phyloP scores from a whole-genome alignment of 2,888 invertebrate species.

The Parelbella ahira region DNA sequence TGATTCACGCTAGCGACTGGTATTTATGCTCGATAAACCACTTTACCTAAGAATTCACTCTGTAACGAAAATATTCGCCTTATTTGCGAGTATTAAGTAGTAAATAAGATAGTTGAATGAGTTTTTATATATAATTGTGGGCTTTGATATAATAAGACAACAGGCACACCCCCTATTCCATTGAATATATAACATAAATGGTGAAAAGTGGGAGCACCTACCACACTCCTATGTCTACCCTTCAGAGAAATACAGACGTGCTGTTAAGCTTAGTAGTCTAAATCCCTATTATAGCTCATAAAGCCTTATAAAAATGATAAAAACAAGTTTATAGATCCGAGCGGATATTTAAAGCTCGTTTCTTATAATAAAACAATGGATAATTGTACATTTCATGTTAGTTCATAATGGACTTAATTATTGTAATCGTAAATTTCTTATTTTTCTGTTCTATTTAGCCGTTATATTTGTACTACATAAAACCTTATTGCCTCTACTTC shows the following conservation, averaged over 20 bases:
- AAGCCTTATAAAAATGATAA: constrained; percentile 37
- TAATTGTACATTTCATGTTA: constrained; percentile 37
- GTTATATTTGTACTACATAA: constrained; percentile 25
- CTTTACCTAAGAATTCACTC: background rate
- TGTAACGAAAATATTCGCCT: background rate
- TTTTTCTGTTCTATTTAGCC: constrained; percentile 25
- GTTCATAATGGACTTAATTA: constrained; percentile 32
- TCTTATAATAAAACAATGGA: constrained; percentile 37
- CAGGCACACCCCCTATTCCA: no score
- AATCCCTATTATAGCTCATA: no score
- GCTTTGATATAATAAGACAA: no score
- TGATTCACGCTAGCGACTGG: constrained; percentile 16
- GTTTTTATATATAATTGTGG: no score
- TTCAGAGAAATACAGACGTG: no score
- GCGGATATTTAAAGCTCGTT: constrained; percentile 38
- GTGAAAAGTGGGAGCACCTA: no score
- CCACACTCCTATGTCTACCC: no score
- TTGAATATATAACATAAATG: no score
- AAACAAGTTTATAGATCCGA: constrained; percentile 34
- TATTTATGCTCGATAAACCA: constrained; percentile 10
- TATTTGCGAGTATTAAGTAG: background rate
- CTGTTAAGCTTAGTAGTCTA: no score
- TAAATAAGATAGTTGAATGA: background rate
- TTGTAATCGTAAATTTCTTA: constrained; percentile 30
- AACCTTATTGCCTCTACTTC: constrained; percentile 20